Evolutionary conservation across 2,113 vertebrate species (phyloP).

Genomic region (Pandion haliaetus): DNA sequence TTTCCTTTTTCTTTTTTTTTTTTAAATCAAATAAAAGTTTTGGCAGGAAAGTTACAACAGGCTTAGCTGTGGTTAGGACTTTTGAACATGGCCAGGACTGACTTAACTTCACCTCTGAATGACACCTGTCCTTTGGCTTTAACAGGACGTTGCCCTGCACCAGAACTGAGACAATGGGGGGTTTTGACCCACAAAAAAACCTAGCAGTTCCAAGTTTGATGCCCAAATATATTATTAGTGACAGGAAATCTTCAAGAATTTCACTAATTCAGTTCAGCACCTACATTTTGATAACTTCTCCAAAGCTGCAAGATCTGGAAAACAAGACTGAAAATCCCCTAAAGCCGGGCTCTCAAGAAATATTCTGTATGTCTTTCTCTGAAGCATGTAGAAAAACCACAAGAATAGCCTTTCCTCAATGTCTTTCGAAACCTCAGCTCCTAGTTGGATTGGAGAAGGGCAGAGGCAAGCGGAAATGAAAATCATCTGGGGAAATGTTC

Average conservation of each 20-base stretch:
- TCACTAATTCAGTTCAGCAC: neutral
- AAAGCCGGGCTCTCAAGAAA: neutral
- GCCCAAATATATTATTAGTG: neutral
- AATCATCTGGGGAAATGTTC: conserved; percentile 5
- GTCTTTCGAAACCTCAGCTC: neutral
- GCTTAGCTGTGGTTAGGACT: neutral
- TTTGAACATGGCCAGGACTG: neutral
- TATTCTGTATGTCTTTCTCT: neutral
- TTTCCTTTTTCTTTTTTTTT: neutral
- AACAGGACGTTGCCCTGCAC: neutral
- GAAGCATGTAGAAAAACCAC: neutral
- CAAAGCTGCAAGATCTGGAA: neutral
- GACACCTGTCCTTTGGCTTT: neutral
- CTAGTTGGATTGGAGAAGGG: neutral
- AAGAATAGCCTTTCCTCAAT: neutral
- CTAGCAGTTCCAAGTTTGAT: neutral
- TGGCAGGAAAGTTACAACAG: neutral
- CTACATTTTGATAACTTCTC: neutral
- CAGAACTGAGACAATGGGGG: neutral
- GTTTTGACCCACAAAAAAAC: neutral
- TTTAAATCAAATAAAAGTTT: neutral
- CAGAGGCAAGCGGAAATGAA: neutral
- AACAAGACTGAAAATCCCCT: neutral
- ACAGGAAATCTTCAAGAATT: neutral
- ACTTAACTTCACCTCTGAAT: neutral